Conservation (phyloP, 2,888 invertebrate genomes). For the Gerosis bhagava region DNA sequence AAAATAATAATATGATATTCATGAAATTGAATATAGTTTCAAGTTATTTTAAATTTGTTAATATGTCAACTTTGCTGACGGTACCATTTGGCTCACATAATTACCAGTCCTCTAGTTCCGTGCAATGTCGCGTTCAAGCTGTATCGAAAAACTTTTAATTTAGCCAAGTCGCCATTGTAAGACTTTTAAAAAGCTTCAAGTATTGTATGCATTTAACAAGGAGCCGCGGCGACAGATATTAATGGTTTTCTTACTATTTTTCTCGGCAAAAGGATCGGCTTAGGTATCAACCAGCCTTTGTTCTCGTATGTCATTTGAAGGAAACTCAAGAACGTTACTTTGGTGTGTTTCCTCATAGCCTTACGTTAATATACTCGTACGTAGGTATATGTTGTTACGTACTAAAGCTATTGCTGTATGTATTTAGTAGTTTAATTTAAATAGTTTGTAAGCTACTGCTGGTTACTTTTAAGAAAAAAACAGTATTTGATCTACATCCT, state of each 20-base stretch:
- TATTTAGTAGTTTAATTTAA: no score
- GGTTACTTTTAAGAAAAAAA: no score
- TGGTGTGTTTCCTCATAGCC: conserved; percentile 14
- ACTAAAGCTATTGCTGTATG: no score
- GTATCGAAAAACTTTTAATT: conserved; percentile 82
- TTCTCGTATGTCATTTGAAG: conserved; percentile 45
- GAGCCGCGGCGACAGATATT: conserved; percentile 76
- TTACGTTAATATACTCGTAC: conserved; percentile 5
- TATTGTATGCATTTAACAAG: conserved; percentile 83
- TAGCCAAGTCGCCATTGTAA: conserved; percentile 79
- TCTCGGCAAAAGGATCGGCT: conserved; percentile 76
- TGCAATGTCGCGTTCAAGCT: conserved; percentile 74
- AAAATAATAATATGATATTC: no score
- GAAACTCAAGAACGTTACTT: conserved; percentile 30
- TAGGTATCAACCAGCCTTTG: conserved; percentile 66
- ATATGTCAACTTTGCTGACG: conserved; percentile 34
- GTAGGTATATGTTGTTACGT: no score
- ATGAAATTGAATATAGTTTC: no score
- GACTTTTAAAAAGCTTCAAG: conserved; percentile 80
- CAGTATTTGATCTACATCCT: no score
- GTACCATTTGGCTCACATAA: conserved; percentile 62
- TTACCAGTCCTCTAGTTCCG: conserved; percentile 73
- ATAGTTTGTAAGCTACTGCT: no score
- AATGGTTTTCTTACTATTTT: conserved; percentile 79
- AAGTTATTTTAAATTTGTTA: no score